These are phyloP conservation scores for Atta texana DNA, from an alignment of 1,140 invertebrate genomes.

Conservation along the genomic window DNA sequence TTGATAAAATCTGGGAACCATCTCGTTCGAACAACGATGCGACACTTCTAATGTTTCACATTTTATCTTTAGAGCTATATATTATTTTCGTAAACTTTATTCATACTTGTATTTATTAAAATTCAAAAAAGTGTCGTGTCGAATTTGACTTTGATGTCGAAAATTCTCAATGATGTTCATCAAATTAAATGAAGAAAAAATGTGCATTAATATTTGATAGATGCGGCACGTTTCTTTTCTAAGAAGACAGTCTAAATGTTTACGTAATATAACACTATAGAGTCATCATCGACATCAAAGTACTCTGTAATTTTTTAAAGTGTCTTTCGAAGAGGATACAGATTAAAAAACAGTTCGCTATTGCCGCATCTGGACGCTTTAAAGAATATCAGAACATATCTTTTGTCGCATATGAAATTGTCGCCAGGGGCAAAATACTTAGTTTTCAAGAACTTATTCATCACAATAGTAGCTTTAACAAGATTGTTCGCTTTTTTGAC, in stretches of 20 bases:
- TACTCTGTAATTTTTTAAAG: slow-evolving; percentile 50
- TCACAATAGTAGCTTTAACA: slow-evolving; percentile 54
- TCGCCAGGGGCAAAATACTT: not conserved
- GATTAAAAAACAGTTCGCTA: slow-evolving; percentile 19
- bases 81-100: slow-evolving; percentile 13
- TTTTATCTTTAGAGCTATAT: slow-evolving; percentile 38
- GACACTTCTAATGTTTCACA: slow-evolving; percentile 42
- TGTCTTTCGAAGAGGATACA: slow-evolving; percentile 14
- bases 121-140: slow-evolving; percentile 54
- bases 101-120: slow-evolving; percentile 19
- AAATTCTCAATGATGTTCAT: slow-evolving; percentile 10
- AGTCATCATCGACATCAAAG: slow-evolving; percentile 9
- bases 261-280: not conserved
- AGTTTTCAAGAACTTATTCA: not conserved
- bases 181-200: slow-evolving; percentile 7
- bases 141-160: slow-evolving; percentile 20
- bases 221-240: not conserved
- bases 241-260: slow-evolving; percentile 2
- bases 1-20: slow-evolving; percentile 28
- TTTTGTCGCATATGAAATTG: slow-evolving; percentile 21
- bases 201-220: not conserved
- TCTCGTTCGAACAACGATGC: not conserved
- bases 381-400: slow-evolving; percentile 52
- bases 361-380: not conserved
- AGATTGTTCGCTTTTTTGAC: slow-evolving; percentile 58